Conservation (phyloP, 2,888 invertebrate genomes). For the Pyrgus malvae region DNA sequence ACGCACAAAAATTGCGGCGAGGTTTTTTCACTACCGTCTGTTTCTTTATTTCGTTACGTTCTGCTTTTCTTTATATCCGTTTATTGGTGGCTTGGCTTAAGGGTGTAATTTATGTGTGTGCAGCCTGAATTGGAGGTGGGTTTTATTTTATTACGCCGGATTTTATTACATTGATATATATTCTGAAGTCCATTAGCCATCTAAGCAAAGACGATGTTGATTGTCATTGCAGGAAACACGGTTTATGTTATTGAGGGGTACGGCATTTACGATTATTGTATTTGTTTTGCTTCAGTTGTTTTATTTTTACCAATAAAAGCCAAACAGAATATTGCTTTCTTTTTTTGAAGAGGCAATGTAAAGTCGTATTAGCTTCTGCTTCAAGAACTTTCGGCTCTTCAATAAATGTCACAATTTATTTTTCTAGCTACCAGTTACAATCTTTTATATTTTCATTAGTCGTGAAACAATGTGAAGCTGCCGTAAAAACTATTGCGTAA, state of each 20-base stretch:
- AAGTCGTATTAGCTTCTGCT: too few species aligned
- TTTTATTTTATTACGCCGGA: constrained; percentile 34
- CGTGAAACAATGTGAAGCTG: too few species aligned
- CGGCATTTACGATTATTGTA: background rate
- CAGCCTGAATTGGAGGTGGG: constrained; percentile 43
- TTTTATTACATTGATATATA: constrained; percentile 13
- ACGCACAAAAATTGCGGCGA: constrained; percentile 56
- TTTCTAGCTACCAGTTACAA: too few species aligned
- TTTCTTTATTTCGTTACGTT: constrained; percentile 68
- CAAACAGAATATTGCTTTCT: too few species aligned
- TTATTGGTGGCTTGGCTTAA: constrained; percentile 66
- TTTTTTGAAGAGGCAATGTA: too few species aligned
- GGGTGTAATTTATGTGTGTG: constrained; percentile 64
- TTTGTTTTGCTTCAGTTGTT: background rate
- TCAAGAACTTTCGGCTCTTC: too few species aligned
- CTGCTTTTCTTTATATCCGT: constrained; percentile 56
- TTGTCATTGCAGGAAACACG: background rate
- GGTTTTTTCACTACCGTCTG: constrained; percentile 58
- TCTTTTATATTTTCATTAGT: too few species aligned
- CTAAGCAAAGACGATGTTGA: background rate
- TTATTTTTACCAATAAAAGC: background rate
- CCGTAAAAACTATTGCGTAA: too few species aligned
- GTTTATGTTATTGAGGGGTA: background rate
- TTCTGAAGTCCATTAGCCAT: constrained; percentile 17
- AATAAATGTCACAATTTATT: too few species aligned